These are phyloP conservation scores for Copsychus sechellarum DNA, from an alignment of 2,113 vertebrate species.

Conservation along the genomic window DNA sequence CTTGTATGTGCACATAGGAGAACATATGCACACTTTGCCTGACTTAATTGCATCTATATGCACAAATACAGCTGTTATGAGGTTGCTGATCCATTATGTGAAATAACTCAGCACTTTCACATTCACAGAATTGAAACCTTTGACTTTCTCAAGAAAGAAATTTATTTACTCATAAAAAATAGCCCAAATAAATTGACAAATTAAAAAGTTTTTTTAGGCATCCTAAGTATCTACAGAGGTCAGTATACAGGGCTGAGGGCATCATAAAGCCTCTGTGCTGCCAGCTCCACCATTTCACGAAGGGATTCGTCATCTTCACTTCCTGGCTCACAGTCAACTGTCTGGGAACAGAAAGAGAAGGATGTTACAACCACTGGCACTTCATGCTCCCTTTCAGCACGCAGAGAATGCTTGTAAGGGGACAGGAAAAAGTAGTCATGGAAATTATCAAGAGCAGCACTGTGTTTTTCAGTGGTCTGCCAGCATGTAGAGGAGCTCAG, in stretches of 20 bases:
- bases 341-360: constrained; percentile 65
- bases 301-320: constrained; percentile 87
- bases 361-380: not conserved
- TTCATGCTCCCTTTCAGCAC: not conserved
- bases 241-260: constrained; percentile 83
- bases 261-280: constrained; percentile 88
- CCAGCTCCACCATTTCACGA: constrained; percentile 89
- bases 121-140: not conserved
- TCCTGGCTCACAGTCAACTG: constrained; percentile 83
- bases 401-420: not conserved
- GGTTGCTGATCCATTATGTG: not conserved
- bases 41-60: not conserved
- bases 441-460: not conserved
- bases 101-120: not conserved
- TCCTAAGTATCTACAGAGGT: constrained; percentile 17
- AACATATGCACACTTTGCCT: not conserved
- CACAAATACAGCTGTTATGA: not conserved
- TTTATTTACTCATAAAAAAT: constrained; percentile 37
- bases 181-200: not conserved
- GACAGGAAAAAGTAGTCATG: not conserved
- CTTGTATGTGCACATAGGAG: not conserved
- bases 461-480: not conserved
- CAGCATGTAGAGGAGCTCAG: not conserved
- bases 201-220: not conserved
- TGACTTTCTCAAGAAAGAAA: not conserved